Conservation (phyloP, 2,797 vertebrate genomes). For the Pseudopleuronectes americanus region DNA sequence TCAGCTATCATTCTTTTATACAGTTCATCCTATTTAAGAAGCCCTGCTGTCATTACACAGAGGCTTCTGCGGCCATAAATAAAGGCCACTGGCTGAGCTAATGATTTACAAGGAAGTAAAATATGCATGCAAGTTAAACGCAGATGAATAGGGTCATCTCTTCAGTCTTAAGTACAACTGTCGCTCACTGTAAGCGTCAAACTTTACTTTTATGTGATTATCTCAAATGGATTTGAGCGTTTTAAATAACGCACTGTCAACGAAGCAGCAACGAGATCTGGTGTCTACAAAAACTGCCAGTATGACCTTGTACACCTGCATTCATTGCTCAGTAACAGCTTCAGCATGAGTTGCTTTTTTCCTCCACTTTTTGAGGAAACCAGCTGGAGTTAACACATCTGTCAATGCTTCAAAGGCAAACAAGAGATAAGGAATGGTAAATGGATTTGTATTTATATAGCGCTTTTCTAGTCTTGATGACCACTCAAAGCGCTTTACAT, state of each 20-base stretch:
- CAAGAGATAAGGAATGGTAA: not conserved
- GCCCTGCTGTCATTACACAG: constrained; percentile 7
- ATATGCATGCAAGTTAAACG: constrained; percentile 21
- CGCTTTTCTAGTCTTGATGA: too few species aligned
- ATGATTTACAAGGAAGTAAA: constrained; percentile 16
- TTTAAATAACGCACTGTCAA: constrained; percentile 37
- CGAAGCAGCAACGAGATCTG: constrained; percentile 42
- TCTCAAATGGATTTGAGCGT: constrained; percentile 25
- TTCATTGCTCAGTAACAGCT: constrained; percentile 52
- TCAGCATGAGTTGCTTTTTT: constrained; percentile 12
- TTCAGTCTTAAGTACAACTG: constrained; percentile 18
- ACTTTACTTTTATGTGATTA: constrained; percentile 20
- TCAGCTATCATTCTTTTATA: constrained; percentile 16
- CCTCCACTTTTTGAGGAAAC: not conserved
- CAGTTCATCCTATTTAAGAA: constrained; percentile 1
- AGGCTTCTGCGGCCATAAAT: constrained; percentile 25
- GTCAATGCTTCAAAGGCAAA: constrained; percentile 12
- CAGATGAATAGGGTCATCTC: constrained; percentile 11
- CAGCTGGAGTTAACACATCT: constrained; percentile 30
- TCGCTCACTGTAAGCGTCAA: constrained; percentile 3
- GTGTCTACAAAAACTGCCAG: constrained; percentile 28
- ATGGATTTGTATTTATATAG: too few species aligned
- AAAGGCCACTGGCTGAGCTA: not conserved
- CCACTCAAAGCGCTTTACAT: too few species aligned
- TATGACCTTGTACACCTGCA: constrained; percentile 50